Percentiles rank a stretch among this genome's conserved stretches.
These are phyloP conservation scores for Drosophila nr. perissopoda DNA, from an alignment of 2,888 invertebrate genomes.

Conservation along the genomic window DNA sequence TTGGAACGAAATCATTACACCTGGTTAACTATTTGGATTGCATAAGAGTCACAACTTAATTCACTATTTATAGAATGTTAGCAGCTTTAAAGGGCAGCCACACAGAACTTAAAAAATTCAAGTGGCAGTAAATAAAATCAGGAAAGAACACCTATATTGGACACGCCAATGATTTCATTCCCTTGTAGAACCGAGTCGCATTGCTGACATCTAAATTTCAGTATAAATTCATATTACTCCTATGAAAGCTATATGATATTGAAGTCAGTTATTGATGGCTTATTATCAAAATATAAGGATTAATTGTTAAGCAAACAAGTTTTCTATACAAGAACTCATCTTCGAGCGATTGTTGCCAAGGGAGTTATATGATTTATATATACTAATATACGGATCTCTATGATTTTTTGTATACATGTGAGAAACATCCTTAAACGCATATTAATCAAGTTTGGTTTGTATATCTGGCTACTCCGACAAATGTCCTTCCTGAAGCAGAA, in stretches of 20 bases:
- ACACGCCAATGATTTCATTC: not conserved
- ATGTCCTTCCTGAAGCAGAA: not conserved
- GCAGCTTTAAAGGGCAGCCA: not conserved
- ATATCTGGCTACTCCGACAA: not conserved
- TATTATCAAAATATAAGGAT: accelerated
- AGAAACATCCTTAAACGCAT: not conserved
- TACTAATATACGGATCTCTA: not conserved
- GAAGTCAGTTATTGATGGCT: not conserved
- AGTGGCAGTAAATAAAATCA: not conserved
- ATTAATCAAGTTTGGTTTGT: not conserved
- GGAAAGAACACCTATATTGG: not conserved
- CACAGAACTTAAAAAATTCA: not conserved
- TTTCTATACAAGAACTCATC: not conserved
- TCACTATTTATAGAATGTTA: not conserved
- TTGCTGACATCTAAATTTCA: not conserved
- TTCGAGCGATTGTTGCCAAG: not conserved
- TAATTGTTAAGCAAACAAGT: not conserved
- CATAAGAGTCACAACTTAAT: slow-evolving; percentile 2
- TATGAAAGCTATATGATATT: not conserved
- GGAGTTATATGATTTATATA: not conserved
- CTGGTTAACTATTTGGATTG: slow-evolving; percentile 21
- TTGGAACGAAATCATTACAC: slow-evolving; percentile 25
- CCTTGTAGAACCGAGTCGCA: not conserved
- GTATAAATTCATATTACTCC: not conserved
- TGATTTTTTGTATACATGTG: not conserved